Percentiles rank a stretch among this genome's conserved stretches.
Conservation (phyloP, 1,140 invertebrate genomes). For the Colletes gigas region DNA sequence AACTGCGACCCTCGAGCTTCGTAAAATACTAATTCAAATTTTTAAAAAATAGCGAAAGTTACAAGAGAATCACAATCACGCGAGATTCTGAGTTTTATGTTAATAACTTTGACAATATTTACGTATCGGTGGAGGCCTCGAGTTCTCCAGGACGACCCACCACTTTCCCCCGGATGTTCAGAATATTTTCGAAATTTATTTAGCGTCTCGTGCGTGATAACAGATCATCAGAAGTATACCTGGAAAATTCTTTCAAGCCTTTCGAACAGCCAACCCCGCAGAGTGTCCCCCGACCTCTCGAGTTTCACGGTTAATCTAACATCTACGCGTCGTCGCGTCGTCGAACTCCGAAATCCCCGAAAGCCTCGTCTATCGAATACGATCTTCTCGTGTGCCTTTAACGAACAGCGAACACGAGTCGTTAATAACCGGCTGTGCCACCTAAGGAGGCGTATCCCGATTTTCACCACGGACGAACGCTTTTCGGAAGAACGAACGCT, state of each 20-base stretch:
- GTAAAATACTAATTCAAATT: not conserved
- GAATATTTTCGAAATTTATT: conserved; percentile 35
- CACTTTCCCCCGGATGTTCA: conserved; percentile 22
- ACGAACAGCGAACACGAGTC: conserved; percentile 26
- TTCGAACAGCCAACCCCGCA: not conserved
- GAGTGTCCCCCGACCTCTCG: not conserved
- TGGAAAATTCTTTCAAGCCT: conserved; percentile 22
- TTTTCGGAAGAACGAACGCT: conserved; percentile 22
- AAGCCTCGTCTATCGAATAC: conserved; percentile 18
- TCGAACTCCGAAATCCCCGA: conserved; percentile 1
- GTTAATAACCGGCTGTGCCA: conserved; percentile 53
- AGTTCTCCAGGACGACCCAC: not conserved
- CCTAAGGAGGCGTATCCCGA: conserved; percentile 25
- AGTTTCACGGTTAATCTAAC: conserved; percentile 32
- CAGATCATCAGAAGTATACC: conserved; percentile 3
- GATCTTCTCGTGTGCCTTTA: conserved; percentile 20
- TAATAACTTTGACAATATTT: too few relatives aligned
- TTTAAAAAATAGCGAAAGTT: too few relatives aligned
- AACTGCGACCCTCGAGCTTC: not conserved
- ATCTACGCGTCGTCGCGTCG: conserved; percentile 27
- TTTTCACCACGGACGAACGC: conserved; percentile 32
- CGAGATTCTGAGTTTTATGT: too few relatives aligned
- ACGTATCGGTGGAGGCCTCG: not conserved
- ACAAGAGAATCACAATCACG: too few relatives aligned
- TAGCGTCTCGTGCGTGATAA: not conserved